Base-by-base conservation (phyloP, 2,888 invertebrate species). In the Nebria brevicollis region DNA sequence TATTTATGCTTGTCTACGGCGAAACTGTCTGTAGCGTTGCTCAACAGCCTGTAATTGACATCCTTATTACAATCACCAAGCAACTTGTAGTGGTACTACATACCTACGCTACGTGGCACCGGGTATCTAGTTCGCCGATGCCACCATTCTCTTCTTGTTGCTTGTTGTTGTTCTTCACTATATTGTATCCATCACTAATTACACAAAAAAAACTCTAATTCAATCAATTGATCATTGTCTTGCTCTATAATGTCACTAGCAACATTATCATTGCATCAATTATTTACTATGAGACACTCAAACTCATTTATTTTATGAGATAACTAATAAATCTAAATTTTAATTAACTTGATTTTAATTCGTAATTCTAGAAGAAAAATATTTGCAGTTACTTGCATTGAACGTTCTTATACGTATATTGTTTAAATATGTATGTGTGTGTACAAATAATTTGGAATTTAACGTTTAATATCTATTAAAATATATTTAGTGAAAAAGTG, bases 11-110 rank as follows among this genome's bases (percentile, higher is more conserved):
- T 34, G 34, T 34, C 34, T 34, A 34, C 34, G 34, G 4, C 34
- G 34, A 34, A 5, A 34, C 25, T 70, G 70, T 20, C 7, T 70
- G 25, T 15, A 20, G 15, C 34, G 34, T 68, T 25, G 68, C 25
- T 34, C 70, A 70, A 11, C 25, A 70, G n/a, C 20, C n/a, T 66
- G 66, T 15, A n/a, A 66, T 13, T 70, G 70, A 70, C 25, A 70
- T 70, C 70, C 25, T 70, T 70, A 70, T 70, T 25, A 70, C 70
- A 70, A 4, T 11, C 34, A 54, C 54, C 54, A 34, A 34, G 34
- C 34, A 34, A 34, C 34, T 34, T 34, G 34, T 34, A 34, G 34
- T 34, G 34, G 34, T 34, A 34, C 34, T 34, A 34, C 34, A 34
- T 34, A 34, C 34, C 34, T 34, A 34, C 34, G 34, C 34, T 34